A percentile compares a stretch with the other conserved stretches of the same genome.
Evolutionary conservation across 2,113 vertebrate genomes (phyloP).

Genomic region (Clarias batrachus): DNA sequence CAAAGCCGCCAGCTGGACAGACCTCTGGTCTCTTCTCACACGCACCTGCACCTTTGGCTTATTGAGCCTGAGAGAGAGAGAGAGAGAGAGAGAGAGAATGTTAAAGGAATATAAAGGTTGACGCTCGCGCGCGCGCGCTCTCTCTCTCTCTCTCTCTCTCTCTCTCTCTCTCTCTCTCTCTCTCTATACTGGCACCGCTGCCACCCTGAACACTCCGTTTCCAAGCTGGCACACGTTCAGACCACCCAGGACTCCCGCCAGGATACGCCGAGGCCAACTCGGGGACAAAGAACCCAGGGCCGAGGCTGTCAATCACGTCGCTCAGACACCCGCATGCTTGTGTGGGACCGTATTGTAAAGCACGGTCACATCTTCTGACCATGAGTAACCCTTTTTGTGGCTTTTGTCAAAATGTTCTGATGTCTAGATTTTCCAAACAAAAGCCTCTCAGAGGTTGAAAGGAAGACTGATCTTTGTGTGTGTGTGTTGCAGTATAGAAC

Average conservation of each 20-base stretch:
- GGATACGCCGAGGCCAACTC: conserved; percentile 4
- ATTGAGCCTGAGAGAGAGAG: not conserved
- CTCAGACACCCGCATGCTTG: not conserved
- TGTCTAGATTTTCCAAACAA: not conserved
- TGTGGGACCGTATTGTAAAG: not conserved
- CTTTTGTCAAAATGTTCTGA: not conserved
- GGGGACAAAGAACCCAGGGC: conserved; percentile 8
- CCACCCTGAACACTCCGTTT: not conserved
- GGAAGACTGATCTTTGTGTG: not conserved
- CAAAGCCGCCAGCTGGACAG: not conserved
- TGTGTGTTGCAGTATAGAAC: not conserved
- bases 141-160: too few species aligned
- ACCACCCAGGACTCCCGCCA: conserved; percentile 14
- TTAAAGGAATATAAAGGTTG: not conserved
- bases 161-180: not conserved
- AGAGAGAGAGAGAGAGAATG: not conserved
- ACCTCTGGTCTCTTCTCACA: not conserved
- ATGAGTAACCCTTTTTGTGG: not conserved
- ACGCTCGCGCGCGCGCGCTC: not conserved
- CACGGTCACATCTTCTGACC: conserved; percentile 10
- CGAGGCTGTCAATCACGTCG: conserved; percentile 5
- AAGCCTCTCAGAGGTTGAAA: not conserved
- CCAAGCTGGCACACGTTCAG: conserved; percentile 26
- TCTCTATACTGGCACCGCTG: conserved; percentile 18
- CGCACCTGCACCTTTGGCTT: not conserved